phyloP scores from a whole-genome alignment of 2,797 vertebrate species.

The Lutjanus argentimaculatus region DNA sequence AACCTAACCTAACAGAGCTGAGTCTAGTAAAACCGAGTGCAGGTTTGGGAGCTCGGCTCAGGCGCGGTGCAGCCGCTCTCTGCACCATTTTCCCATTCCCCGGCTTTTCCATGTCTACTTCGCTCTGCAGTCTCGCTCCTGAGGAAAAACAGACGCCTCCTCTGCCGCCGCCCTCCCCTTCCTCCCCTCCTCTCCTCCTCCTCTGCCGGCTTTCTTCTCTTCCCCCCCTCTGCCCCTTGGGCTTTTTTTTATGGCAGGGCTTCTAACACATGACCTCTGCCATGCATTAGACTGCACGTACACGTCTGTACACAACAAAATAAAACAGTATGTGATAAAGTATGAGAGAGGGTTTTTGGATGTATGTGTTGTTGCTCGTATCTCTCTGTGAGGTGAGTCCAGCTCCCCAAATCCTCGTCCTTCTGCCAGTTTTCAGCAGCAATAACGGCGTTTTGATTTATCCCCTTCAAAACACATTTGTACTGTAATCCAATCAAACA shows the following conservation, averaged over 20 bases:
- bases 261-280: slow-evolving; percentile 81
- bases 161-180: slow-evolving; percentile 55
- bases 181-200: slow-evolving; percentile 26
- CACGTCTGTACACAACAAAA: slow-evolving; percentile 53
- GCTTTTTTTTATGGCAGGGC: slow-evolving; percentile 73
- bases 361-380: slow-evolving; percentile 6
- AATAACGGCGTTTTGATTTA: slow-evolving; percentile 68
- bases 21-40: slow-evolving; percentile 29
- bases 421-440: slow-evolving; percentile 45
- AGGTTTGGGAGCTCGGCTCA: slow-evolving; percentile 40
- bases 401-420: slow-evolving; percentile 21
- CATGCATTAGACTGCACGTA: slow-evolving; percentile 75
- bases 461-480: slow-evolving; percentile 62
- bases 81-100: slow-evolving; percentile 80
- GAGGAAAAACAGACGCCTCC: slow-evolving; percentile 85
- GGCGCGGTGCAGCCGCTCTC: slow-evolving; percentile 63
- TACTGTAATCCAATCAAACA: slow-evolving; percentile 75
- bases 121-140: slow-evolving; percentile 66
- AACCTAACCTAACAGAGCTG: neutral
- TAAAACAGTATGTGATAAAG: slow-evolving; percentile 46
- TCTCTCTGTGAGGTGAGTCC: slow-evolving; percentile 33
- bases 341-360: neutral
- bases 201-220: slow-evolving; percentile 49
- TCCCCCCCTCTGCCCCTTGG: slow-evolving; percentile 60
- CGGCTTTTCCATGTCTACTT: slow-evolving; percentile 80